phyloP scores from a whole-genome alignment of 2,888 invertebrate genomes.

The Gnatocerus cornutus region DNA sequence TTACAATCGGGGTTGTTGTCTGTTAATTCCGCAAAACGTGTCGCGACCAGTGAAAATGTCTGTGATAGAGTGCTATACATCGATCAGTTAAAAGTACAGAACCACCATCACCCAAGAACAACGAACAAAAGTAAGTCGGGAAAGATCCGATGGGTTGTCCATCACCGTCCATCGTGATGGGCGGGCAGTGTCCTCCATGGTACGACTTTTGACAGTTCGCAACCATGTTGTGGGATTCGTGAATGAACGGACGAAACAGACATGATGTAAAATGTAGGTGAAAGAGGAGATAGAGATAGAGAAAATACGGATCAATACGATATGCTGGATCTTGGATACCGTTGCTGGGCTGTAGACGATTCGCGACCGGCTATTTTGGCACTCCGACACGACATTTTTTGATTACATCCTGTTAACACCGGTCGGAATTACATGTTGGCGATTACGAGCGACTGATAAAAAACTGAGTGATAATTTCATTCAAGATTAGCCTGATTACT shows the following conservation, averaged over 20 bases:
- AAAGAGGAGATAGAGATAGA: conserved; percentile 64
- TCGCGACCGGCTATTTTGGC: conserved; percentile 27
- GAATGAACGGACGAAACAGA: conserved; percentile 62
- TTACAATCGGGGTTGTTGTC: conserved; percentile 61
- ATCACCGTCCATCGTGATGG: conserved; percentile 1
- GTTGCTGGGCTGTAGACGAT: conserved; percentile 42
- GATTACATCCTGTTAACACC: conserved; percentile 4
- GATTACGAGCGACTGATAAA: conserved; percentile 43
- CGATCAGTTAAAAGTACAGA: conserved; percentile 52
- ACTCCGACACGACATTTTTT: conserved; percentile 12
- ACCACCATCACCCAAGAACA: conserved; percentile 29
- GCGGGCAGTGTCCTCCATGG: conserved; percentile 3
- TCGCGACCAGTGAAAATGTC: conserved; percentile 61
- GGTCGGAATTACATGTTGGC: conserved; percentile 18
- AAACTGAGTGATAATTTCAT: conserved; percentile 51
- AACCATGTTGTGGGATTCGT: conserved; percentile 58
- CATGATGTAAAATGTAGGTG: conserved; percentile 61
- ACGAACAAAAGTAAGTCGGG: conserved; percentile 45
- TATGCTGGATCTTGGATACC: conserved; percentile 60
- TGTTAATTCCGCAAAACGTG: conserved; percentile 58
- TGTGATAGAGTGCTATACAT: conserved; percentile 61
- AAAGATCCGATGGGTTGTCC: not conserved
- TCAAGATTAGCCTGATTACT: conserved; percentile 53
- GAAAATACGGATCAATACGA: conserved; percentile 65
- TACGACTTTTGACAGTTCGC: conserved; percentile 50